Conservation (phyloP, 2,888 invertebrate genomes). For the Megastigmus dorsalis region DNA sequence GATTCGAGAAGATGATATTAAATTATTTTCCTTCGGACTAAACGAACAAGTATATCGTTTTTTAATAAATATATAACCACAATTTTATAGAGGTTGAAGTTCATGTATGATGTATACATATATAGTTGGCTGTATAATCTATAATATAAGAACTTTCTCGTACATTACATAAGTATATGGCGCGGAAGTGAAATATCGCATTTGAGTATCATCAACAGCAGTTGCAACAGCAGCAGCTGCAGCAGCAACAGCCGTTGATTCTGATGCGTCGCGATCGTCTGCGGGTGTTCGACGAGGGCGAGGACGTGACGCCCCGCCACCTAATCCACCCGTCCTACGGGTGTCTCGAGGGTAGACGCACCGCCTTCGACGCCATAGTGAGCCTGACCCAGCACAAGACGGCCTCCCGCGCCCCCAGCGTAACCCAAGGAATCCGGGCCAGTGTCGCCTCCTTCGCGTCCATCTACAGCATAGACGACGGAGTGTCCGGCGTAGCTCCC, state of each 20-base stretch:
- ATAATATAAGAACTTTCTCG: too few relatives aligned
- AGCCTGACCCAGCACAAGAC: background rate
- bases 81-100: too few relatives aligned
- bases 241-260: background rate
- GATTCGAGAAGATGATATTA: too few relatives aligned
- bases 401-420: slow-evolving; percentile 23
- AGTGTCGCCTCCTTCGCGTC: slow-evolving; percentile 48
- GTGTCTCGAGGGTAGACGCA: slow-evolving; percentile 64
- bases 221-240: background rate
- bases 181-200: too few relatives aligned
- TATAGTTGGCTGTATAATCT: too few relatives aligned
- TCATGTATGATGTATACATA: too few relatives aligned
- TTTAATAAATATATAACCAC: too few relatives aligned
- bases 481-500: background rate
- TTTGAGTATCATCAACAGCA: slow-evolving; percentile 10
- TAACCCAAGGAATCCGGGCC: background rate
- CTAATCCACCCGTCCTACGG: slow-evolving; percentile 69
- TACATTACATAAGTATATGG: too few relatives aligned
- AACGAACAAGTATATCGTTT: too few relatives aligned
- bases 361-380: slow-evolving; percentile 58
- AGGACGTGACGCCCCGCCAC: slow-evolving; percentile 74
- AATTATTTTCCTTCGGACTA: too few relatives aligned
- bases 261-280: slow-evolving; percentile 37
- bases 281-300: slow-evolving; percentile 60
- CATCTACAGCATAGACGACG: slow-evolving; percentile 20